A percentile compares a stretch with the other conserved stretches of the same genome.
phyloP scores from a whole-genome alignment of 37 sponge, comb jelly and placozoan genomes.

The Agelas oroides region DNA sequence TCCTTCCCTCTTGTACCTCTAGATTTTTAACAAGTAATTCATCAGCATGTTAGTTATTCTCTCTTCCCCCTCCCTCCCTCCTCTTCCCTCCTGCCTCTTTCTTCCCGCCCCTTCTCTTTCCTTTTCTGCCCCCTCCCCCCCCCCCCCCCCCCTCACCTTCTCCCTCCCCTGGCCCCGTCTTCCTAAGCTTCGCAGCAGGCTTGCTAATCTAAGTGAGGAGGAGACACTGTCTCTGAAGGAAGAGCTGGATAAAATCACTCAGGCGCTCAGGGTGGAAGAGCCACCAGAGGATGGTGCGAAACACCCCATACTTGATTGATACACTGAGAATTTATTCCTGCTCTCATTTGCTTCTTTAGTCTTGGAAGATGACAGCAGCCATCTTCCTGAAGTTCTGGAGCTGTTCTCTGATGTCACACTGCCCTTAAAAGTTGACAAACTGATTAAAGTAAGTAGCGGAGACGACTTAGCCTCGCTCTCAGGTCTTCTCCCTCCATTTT shows the following conservation, averaged over 20 bases:
- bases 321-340: too few species aligned
- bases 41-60: too few species aligned
- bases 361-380: conserved; percentile 45
- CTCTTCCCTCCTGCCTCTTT: neutral
- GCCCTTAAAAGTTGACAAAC: conserved; percentile 66
- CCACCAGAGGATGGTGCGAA: conserved; percentile 11
- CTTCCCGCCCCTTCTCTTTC: neutral
- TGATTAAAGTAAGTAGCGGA: conserved; percentile 47
- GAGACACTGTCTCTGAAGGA: conserved; percentile 1
- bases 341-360: neutral
- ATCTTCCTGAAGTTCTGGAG: conserved; percentile 36
- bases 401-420: conserved; percentile 50
- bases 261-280: conserved; percentile 26
- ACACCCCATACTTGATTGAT: too few species aligned
- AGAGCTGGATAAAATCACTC: conserved; percentile 25
- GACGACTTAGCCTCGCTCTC: too few species aligned
- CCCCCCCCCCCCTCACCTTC: neutral
- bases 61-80: too few species aligned
- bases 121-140: neutral
- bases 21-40: too few species aligned
- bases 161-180: neutral
- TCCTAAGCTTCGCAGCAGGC: conserved; percentile 7
- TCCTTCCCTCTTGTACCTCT: too few species aligned
- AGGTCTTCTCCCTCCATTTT: too few species aligned
- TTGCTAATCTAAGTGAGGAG: neutral